Evolutionary conservation across 2,797 vertebrate genomes (phyloP), one percentile per base, ranked within the genome.

Genomic region (Sebastes vulpes): DNA sequence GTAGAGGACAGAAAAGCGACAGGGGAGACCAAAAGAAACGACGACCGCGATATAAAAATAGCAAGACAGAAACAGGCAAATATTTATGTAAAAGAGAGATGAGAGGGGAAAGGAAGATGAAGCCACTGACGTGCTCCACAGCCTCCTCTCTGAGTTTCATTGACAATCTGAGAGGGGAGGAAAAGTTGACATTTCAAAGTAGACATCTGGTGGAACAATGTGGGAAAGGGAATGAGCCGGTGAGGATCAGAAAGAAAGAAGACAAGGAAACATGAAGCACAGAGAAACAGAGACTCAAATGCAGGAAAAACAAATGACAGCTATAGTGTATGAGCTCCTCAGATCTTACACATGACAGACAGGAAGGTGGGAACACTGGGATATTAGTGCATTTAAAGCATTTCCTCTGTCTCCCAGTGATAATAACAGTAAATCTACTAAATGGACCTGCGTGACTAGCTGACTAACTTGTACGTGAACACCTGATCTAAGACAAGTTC

Each of bases 221-320:
- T 67, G 54, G 10, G 14, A 71, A 65, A 75, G 21, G 12, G 28
- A 64, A 67, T 1, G 54, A 79, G 65, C 9, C 65, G 52, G 53
- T 0, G 25, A 42, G 57, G 68, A 74, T 70, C 64, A 75, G 28
- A 38, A 25, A 32, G 61, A 58, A 20, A 59, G 29, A 59, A 31
- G 31, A 75, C 28, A 18, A 48, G 50, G n/a, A 57, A 9, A 75
- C 53, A 50, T 50, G 48, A 69, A 48, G 21, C 29, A n/a, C 32
- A 74, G 10, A 79, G 7, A 63, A 26, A 53, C 57, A 75, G 5
- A 52, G 31, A 86, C 77, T 79, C 73, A 78, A 66, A 73, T 16
- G 10, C 20, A n/a, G 48, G 60, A 57, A 71, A 81, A 56, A 50
- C 58, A 76, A 84, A 76, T 67, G 77, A 82, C 81, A 87, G 50